Conservation (phyloP, 2,888 invertebrate genomes). For the Caenorhabditis sulstoni region DNA sequence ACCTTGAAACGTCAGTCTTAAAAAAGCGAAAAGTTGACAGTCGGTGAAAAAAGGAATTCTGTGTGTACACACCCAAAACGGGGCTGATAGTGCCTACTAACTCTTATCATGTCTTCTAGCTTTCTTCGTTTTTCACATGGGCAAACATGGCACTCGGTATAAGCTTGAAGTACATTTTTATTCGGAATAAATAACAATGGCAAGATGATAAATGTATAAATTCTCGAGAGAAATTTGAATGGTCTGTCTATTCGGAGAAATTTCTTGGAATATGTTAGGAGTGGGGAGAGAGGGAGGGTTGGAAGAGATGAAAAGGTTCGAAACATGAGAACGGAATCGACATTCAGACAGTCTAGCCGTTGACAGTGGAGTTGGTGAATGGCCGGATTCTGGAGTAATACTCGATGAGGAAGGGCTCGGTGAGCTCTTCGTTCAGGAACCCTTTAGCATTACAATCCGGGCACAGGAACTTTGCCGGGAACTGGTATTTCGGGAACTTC, state of each 20-base stretch:
- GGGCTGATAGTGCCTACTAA: constrained; percentile 23
- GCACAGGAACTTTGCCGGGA: constrained; percentile 78
- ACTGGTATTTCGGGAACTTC: constrained; percentile 86
- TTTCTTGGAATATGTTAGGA: constrained; percentile 53
- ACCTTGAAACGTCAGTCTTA: not conserved
- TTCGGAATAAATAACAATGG: constrained; percentile 54
- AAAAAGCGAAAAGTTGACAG: constrained; percentile 1
- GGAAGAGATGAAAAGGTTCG: constrained; percentile 2
- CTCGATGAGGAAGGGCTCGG: constrained; percentile 68
- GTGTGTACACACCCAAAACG: constrained; percentile 32
- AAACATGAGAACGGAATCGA: constrained; percentile 42
- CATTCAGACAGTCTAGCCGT: not conserved
- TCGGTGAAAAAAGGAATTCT: constrained; percentile 5
- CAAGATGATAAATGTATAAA: constrained; percentile 57
- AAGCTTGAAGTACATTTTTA: constrained; percentile 32
- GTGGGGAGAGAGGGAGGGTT: constrained; percentile 20
- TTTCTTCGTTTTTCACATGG: constrained; percentile 19
- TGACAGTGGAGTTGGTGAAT: constrained; percentile 35
- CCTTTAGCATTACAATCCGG: constrained; percentile 69
- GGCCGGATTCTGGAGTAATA: constrained; percentile 76
- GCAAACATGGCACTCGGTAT: constrained; percentile 17
- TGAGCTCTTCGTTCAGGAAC: constrained; percentile 40
- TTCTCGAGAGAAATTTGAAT: constrained; percentile 6
- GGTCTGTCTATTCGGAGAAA: constrained; percentile 42
- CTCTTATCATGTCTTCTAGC: constrained; percentile 29